Percentiles rank a stretch among this genome's conserved stretches.
These are phyloP conservation scores for Trachelus troglodyta DNA, from an alignment of 2,888 invertebrate genomes.

Conservation along the genomic window DNA sequence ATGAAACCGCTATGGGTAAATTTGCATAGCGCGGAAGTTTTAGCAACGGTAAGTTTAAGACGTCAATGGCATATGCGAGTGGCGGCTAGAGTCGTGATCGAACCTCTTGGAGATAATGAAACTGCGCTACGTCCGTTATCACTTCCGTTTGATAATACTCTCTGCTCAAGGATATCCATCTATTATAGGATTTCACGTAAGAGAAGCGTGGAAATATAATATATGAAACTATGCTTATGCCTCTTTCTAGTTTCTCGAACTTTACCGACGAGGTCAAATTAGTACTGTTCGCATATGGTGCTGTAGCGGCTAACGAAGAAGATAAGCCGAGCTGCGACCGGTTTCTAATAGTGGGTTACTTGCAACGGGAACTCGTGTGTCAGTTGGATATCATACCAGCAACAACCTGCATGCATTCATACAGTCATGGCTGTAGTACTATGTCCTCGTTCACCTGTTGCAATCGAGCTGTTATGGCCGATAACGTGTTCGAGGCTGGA, in stretches of 20 bases:
- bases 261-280: background rate
- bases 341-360: background rate
- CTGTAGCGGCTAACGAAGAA: background rate
- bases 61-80: background rate
- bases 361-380: background rate
- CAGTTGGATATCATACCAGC: background rate
- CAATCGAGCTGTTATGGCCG: background rate
- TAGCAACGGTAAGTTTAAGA: background rate
- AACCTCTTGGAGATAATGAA: background rate
- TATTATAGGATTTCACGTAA: background rate
- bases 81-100: background rate
- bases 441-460: background rate
- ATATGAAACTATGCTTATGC: background rate
- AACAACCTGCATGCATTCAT: background rate
- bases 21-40: background rate
- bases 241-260: background rate
- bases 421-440: background rate
- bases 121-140: background rate
- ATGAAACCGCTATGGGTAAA: background rate
- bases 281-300: background rate
- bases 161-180: background rate
- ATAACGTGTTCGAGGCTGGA: background rate
- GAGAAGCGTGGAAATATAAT: background rate
- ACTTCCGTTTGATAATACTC: background rate
- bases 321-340: background rate